phyloP scores from a whole-genome alignment of 2,113 vertebrate species.

The Colinus virginianus region DNA sequence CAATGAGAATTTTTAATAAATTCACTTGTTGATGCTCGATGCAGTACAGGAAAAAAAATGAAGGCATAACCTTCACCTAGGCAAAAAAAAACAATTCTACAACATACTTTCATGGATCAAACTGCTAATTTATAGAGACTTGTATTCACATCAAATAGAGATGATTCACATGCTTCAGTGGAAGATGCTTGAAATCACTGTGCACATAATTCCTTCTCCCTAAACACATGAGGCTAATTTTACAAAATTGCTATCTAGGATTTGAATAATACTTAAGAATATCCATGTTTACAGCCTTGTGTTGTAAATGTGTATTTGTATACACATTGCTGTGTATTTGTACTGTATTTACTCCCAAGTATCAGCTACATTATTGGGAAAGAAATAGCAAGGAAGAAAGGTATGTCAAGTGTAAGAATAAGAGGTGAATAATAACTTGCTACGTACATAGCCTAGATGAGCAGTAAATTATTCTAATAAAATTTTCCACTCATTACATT shows the following conservation, averaged over 20 bases:
- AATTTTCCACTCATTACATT: not conserved
- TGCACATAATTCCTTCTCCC: not conserved
- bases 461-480: not conserved
- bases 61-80: not conserved
- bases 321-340: not conserved
- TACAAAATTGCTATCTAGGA: not conserved
- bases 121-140: not conserved
- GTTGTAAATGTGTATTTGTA: not conserved
- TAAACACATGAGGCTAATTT: not conserved
- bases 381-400: not conserved
- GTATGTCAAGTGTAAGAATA: not conserved
- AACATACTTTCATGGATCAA: not conserved
- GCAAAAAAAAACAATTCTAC: not conserved
- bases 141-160: not conserved
- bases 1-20: not conserved
- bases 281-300: not conserved
- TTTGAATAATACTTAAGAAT: not conserved
- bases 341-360: not conserved
- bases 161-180: not conserved
- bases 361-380: not conserved
- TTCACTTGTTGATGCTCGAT: not conserved
- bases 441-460: not conserved
- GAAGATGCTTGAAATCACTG: not conserved
- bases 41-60: not conserved
- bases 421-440: not conserved